These are phyloP conservation scores for Sesia bembeciformis DNA, from an alignment of 2,888 invertebrate species.

Conservation along the genomic window DNA sequence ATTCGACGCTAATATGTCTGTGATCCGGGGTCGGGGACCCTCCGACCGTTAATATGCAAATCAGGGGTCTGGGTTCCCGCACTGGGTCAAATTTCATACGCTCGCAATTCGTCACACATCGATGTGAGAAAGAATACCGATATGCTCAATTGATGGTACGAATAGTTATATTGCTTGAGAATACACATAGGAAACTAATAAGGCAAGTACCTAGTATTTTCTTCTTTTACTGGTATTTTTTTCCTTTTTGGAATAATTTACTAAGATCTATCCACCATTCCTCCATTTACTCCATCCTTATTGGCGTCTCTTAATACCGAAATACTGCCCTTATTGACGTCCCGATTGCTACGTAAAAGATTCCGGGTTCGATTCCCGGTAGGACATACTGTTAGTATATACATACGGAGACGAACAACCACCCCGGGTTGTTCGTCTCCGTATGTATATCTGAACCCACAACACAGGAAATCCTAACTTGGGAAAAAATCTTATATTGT, in stretches of 20 bases:
- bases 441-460: no score
- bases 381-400: no score
- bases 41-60: slow-evolving; percentile 10
- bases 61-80: neutral
- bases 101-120: neutral
- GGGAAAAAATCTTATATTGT: no score
- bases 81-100: neutral
- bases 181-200: slow-evolving; percentile 28
- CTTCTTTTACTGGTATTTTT: slow-evolving; percentile 1
- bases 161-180: slow-evolving; percentile 45
- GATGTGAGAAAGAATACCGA: neutral
- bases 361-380: no score
- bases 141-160: neutral
- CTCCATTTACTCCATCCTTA: no score
- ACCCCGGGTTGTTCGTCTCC: no score
- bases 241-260: neutral
- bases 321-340: no score
- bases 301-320: no score
- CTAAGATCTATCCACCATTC: no score
- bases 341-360: no score
- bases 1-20: neutral
- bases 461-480: no score
- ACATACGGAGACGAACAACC: no score
- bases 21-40: neutral
- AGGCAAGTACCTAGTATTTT: neutral